These are phyloP conservation scores for Salvelinus alpinus DNA, from an alignment of 2,113 vertebrate genomes.

Conservation along the genomic window DNA sequence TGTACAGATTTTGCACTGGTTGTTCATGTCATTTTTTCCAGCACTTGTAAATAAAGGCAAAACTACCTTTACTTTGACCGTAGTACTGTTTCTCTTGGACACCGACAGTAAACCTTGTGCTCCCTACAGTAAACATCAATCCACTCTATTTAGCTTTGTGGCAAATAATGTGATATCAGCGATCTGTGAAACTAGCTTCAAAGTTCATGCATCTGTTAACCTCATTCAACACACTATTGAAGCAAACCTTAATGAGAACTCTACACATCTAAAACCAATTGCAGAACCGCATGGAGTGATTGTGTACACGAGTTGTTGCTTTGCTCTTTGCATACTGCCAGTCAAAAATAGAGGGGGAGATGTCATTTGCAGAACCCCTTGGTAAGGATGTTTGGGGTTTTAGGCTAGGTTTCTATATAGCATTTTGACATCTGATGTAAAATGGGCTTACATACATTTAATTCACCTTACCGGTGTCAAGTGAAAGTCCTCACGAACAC, in stretches of 20 bases:
- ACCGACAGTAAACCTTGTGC: not conserved
- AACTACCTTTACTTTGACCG: constrained; percentile 14
- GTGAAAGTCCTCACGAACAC: too few species aligned
- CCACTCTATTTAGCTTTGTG: too few species aligned
- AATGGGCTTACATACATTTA: too few species aligned
- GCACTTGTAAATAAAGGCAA: constrained; percentile 72
- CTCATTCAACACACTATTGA: too few species aligned
- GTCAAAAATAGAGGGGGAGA: not conserved
- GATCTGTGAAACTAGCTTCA: too few species aligned
- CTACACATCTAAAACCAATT: not conserved
- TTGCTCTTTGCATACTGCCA: constrained; percentile 4
- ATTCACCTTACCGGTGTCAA: too few species aligned
- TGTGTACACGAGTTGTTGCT: not conserved
- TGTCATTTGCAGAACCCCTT: not conserved
- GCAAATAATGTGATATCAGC: too few species aligned
- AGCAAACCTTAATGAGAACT: not conserved
- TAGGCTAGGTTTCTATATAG: too few species aligned
- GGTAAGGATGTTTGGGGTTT: not conserved
- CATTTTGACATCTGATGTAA: too few species aligned
- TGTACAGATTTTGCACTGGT: constrained; percentile 80
- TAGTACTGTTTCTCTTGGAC: not conserved
- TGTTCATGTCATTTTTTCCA: constrained; percentile 67
- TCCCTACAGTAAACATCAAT: too few species aligned
- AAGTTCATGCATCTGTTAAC: too few species aligned
- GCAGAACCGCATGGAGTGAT: not conserved